phyloP scores from a whole-genome alignment of 2,888 invertebrate species.

The Biston stratarius region DNA sequence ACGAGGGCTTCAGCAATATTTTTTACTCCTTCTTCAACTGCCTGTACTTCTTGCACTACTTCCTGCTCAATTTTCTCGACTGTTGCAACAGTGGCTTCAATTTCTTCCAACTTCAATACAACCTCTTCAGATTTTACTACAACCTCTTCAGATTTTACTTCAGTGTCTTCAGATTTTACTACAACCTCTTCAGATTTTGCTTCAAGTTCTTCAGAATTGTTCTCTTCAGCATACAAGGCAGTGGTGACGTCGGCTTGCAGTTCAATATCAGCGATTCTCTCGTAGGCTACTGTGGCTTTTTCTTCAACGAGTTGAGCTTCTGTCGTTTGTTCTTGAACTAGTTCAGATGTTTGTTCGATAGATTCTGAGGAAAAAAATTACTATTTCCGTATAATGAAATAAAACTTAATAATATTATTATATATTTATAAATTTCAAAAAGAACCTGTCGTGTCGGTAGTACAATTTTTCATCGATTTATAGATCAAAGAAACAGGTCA shows the following conservation, averaged over 20 bases:
- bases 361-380: slow-evolving; percentile 41
- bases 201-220: slow-evolving; percentile 17
- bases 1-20: slow-evolving; percentile 69
- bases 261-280: slow-evolving; percentile 27
- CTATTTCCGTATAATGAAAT: too few species aligned
- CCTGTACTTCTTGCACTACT: slow-evolving; percentile 41
- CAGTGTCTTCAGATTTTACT: slow-evolving; percentile 21
- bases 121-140: slow-evolving; percentile 36
- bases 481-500: too few species aligned
- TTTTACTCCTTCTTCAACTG: slow-evolving; percentile 54
- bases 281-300: slow-evolving; percentile 32
- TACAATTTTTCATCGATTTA: too few species aligned
- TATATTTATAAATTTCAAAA: too few species aligned
- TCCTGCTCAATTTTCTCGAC: slow-evolving; percentile 38
- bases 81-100: slow-evolving; percentile 35
- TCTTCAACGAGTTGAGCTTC: slow-evolving; percentile 38
- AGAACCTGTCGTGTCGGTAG: too few species aligned
- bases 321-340: slow-evolving; percentile 41
- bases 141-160: slow-evolving; percentile 28
- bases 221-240: slow-evolving; percentile 25
- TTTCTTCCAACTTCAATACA: slow-evolving; percentile 34
- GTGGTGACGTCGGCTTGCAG: slow-evolving; percentile 32
- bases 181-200: slow-evolving; percentile 23
- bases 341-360: slow-evolving; percentile 38
- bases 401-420: too few species aligned